phyloP scores from a whole-genome alignment of 2,888 invertebrate species.

The Oxycera nigricornis region DNA sequence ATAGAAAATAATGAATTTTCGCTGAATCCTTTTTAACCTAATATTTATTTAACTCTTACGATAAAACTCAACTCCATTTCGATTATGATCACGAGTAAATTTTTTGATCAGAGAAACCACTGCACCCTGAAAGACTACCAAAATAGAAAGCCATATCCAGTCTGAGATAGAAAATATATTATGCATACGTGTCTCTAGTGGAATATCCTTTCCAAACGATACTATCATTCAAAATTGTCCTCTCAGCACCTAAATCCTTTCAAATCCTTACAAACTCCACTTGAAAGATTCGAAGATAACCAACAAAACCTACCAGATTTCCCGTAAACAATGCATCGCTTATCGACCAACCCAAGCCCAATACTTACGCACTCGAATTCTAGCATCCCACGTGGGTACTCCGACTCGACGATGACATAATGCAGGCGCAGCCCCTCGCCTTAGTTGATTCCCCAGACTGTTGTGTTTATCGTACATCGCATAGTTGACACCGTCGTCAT shows the following conservation, averaged over 20 bases:
- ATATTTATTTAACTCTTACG: too few species aligned
- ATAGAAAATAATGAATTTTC: too few species aligned
- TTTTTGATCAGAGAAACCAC: too few species aligned
- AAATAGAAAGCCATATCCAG: too few species aligned
- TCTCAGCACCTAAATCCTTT: neutral
- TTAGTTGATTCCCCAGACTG: conserved; percentile 17
- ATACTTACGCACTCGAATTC: neutral
- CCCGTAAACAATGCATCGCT: conserved; percentile 4
- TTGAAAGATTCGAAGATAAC: neutral
- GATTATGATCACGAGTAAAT: too few species aligned
- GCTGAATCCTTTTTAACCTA: too few species aligned
- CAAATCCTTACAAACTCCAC: neutral
- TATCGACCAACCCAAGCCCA: neutral
- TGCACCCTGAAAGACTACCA: too few species aligned
- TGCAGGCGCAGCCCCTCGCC: conserved; percentile 34
- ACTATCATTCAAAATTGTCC: neutral
- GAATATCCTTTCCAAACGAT: too few species aligned
- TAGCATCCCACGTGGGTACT: conserved; percentile 17
- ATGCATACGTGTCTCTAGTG: too few species aligned
- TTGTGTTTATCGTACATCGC: neutral
- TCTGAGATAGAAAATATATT: too few species aligned
- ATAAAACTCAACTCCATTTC: too few species aligned
- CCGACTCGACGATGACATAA: conserved; percentile 33
- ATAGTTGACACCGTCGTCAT: neutral
- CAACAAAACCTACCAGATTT: neutral